Conservation (phyloP, 2,113 vertebrate species). For the Mirza zaza region DNA sequence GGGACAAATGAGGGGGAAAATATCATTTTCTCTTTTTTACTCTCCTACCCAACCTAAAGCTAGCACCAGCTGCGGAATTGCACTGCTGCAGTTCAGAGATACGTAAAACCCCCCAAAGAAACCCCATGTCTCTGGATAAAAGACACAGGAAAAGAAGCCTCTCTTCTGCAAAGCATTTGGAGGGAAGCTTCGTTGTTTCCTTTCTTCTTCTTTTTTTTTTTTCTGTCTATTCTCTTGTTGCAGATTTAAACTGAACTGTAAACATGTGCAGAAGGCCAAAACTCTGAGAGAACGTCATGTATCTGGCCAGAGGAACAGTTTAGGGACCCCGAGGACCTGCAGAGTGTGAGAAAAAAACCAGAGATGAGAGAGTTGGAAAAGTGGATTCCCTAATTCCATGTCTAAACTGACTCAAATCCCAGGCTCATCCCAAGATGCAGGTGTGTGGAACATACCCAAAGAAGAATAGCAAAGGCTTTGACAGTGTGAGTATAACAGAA, state of each 20-base stretch:
- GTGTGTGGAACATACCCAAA: neutral
- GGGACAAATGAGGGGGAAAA: neutral
- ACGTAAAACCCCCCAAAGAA: neutral
- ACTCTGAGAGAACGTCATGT: neutral
- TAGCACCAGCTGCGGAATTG: neutral
- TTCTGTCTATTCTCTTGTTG: neutral
- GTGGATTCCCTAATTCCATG: neutral
- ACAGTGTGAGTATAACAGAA: neutral
- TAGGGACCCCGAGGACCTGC: neutral
- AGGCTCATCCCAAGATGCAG: neutral
- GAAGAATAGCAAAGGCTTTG: neutral
- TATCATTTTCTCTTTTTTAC: neutral
- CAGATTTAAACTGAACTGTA: neutral
- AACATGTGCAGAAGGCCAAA: conserved; percentile 3
- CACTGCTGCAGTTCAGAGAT: neutral
- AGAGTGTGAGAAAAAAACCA: neutral
- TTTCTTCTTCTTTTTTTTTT: neutral
- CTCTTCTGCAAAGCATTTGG: neutral
- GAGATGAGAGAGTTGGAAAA: neutral
- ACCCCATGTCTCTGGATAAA: neutral
- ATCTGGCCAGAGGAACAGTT: neutral
- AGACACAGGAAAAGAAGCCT: neutral
- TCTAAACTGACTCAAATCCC: neutral
- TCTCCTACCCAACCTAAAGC: neutral
- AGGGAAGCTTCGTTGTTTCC: neutral